These are phyloP conservation scores for Magallana angulata DNA, from an alignment of 1,140 invertebrate species.

Conservation along the genomic window DNA sequence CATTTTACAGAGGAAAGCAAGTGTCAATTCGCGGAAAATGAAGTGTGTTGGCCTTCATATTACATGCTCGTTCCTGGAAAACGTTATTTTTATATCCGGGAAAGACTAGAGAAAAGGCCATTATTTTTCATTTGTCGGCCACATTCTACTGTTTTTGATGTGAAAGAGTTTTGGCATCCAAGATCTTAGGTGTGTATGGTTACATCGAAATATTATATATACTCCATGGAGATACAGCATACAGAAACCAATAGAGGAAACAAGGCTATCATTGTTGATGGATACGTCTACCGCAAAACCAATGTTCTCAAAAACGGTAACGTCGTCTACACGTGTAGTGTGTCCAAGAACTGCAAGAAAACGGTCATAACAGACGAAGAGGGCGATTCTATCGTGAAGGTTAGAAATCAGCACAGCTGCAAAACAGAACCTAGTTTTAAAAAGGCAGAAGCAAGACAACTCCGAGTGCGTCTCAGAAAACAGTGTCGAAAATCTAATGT, in stretches of 20 bases:
- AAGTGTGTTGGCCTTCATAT: too few species aligned
- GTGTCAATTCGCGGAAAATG: too few species aligned
- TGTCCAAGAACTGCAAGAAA: slow-evolving; percentile 13
- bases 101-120: too few species aligned
- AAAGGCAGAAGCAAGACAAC: slow-evolving; percentile 36
- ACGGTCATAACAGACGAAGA: slow-evolving; percentile 12
- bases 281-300: slow-evolving; percentile 7
- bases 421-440: background rate
- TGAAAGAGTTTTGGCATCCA: too few species aligned
- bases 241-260: slow-evolving; percentile 43
- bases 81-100: too few species aligned
- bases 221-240: slow-evolving; percentile 10
- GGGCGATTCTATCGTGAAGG: background rate
- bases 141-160: too few species aligned
- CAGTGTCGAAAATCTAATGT: background rate
- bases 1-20: too few species aligned
- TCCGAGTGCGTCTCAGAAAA: slow-evolving; percentile 24
- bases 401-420: slow-evolving; percentile 6
- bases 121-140: too few species aligned
- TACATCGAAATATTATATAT: background rate
- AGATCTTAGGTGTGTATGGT: too few species aligned
- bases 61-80: too few species aligned
- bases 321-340: slow-evolving; percentile 27
- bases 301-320: slow-evolving; percentile 38
- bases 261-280: slow-evolving; percentile 37